These are phyloP conservation scores for Ceyx melanurus DNA, from an alignment of 2,113 vertebrate species.

Conservation along the genomic window DNA sequence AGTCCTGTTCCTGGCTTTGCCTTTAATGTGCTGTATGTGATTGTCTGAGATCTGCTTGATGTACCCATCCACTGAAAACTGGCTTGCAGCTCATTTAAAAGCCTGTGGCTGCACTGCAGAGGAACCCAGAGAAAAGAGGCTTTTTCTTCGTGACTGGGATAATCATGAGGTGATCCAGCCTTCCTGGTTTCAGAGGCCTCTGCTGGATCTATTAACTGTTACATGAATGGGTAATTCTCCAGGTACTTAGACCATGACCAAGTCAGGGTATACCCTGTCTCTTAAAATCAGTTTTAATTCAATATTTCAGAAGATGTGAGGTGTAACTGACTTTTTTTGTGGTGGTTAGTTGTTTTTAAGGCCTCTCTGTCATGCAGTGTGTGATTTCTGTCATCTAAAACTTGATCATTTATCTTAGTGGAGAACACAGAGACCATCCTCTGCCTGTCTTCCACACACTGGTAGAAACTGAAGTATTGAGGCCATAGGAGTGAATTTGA, in stretches of 20 bases:
- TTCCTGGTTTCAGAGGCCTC: not conserved
- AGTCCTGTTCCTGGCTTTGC: not conserved
- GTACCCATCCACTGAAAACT: not conserved
- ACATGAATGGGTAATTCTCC: not conserved
- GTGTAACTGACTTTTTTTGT: not conserved
- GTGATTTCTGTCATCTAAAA: not conserved
- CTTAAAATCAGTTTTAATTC: not conserved
- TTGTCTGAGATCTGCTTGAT: not conserved
- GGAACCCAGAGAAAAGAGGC: not conserved
- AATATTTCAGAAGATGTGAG: not conserved
- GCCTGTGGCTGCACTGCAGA: not conserved
- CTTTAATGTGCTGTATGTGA: not conserved
- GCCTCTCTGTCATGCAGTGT: not conserved
- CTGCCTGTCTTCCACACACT: not conserved
- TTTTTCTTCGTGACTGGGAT: not conserved
- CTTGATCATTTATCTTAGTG: not conserved
- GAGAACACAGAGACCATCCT: not conserved
- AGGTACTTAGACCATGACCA: not conserved
- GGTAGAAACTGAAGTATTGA: not conserved
- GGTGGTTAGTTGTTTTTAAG: not conserved
- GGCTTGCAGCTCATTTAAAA: not conserved
- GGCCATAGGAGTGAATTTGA: not conserved
- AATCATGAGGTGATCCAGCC: no score
- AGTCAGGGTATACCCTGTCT: not conserved
- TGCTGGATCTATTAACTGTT: not conserved